A percentile compares a stretch with the other conserved stretches of the same genome.
These are phyloP conservation scores for Lampropteryx suffumata DNA, from an alignment of 2,888 invertebrate genomes.

Conservation along the genomic window DNA sequence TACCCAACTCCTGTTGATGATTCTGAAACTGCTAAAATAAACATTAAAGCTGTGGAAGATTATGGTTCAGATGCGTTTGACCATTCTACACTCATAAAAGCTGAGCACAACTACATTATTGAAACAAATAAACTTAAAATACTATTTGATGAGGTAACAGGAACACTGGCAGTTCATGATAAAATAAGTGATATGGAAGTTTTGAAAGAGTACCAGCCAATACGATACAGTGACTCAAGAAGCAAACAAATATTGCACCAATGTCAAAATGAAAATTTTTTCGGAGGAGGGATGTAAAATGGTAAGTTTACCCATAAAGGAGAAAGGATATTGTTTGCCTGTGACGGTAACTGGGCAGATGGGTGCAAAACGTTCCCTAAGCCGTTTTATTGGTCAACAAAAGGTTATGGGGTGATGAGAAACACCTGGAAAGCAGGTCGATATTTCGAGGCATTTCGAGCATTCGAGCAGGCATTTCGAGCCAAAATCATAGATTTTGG, in stretches of 20 bases:
- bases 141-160: constrained; percentile 55
- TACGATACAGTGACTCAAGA: constrained; percentile 49
- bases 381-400: constrained; percentile 72
- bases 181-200: constrained; percentile 55
- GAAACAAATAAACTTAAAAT: too few species aligned
- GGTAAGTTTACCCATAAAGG: constrained; percentile 71
- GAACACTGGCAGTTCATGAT: constrained; percentile 58
- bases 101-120: constrained; percentile 46
- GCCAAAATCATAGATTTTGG: too few species aligned
- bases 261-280: constrained; percentile 59
- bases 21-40: constrained; percentile 64
- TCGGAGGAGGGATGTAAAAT: constrained; percentile 75
- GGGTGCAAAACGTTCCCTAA: constrained; percentile 64
- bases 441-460: too few species aligned
- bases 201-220: constrained; percentile 51
- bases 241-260: constrained; percentile 55
- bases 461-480: too few species aligned
- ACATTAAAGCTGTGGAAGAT: constrained; percentile 50
- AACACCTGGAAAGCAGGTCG: constrained; percentile 69
- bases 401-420: constrained; percentile 66
- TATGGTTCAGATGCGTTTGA: constrained; percentile 57
- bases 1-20: too few species aligned
- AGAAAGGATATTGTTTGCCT: constrained; percentile 57
- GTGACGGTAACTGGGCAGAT: constrained; percentile 65
- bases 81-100: constrained; percentile 48